Percentiles rank a stretch among this genome's conserved stretches.
Conservation (phyloP, 1,140 invertebrate species). For the Drosophila bifasciata region DNA sequence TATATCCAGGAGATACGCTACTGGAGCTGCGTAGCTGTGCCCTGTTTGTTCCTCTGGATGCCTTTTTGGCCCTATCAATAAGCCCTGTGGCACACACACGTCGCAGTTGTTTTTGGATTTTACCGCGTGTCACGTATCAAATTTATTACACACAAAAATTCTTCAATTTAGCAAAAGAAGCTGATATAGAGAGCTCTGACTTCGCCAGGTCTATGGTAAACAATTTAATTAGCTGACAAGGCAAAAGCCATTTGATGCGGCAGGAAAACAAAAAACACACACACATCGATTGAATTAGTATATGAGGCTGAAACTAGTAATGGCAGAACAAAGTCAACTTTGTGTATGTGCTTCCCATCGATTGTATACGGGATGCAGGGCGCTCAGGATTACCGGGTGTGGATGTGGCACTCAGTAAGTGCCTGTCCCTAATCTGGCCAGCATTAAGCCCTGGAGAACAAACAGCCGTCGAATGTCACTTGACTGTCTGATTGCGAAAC, state of each 20-base stretch:
- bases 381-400: no score
- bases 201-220: not conserved
- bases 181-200: not conserved
- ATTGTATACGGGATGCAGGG: no score
- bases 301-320: not conserved
- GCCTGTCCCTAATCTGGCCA: conserved; percentile 40
- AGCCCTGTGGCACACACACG: conserved; percentile 25
- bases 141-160: conserved; percentile 74
- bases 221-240: conserved; percentile 43
- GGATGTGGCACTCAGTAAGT: not conserved
- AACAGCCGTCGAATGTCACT: conserved; percentile 50
- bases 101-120: conserved; percentile 51
- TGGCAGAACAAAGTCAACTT: conserved; percentile 12
- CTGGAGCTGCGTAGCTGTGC: conserved; percentile 10
- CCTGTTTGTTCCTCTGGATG: conserved; percentile 17
- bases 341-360: conserved; percentile 26
- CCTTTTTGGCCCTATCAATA: conserved; percentile 63
- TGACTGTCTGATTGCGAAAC: conserved; percentile 59
- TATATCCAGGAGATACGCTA: conserved; percentile 15
- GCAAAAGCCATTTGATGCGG: conserved; percentile 3
- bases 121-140: conserved; percentile 70
- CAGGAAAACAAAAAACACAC: no score
- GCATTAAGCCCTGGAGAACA: conserved; percentile 33
- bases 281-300: conserved; percentile 30
- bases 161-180: conserved; percentile 60